phyloP scores from a whole-genome alignment of 2,888 invertebrate species.

The Lochmaea crataegi region DNA sequence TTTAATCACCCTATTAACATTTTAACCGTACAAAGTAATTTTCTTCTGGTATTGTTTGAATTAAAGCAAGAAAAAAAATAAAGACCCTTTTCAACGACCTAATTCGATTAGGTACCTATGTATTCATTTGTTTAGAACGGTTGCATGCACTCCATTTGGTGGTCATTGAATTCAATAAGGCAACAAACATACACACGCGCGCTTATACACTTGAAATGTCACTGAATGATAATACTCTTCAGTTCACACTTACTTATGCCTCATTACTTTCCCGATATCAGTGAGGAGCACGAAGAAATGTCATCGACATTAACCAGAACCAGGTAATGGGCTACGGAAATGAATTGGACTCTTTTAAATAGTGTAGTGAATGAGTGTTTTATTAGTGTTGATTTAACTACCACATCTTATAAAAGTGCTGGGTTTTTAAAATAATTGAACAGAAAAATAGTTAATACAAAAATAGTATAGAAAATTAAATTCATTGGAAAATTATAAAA shows the following conservation, averaged over 20 bases:
- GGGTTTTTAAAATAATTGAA: too few relatives aligned
- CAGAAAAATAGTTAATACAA: too few relatives aligned
- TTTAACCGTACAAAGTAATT: neutral
- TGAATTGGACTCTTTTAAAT: neutral
- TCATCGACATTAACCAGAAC: neutral
- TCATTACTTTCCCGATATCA: conserved; percentile 39
- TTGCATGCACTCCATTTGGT: conserved; percentile 63
- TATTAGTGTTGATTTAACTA: neutral
- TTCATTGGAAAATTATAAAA: too few relatives aligned
- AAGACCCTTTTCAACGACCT: conserved; percentile 30
- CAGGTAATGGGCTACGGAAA: neutral
- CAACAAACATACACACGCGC: conserved; percentile 33
- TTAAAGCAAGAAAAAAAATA: conserved; percentile 1
- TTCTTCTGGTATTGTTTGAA: neutral
- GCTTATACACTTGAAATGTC: conserved; percentile 47
- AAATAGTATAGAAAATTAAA: too few relatives aligned
- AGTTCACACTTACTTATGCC: conserved; percentile 52
- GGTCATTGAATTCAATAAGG: conserved; percentile 61
- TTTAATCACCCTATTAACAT: too few relatives aligned
- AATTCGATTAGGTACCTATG: conserved; percentile 61
- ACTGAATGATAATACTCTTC: conserved; percentile 52
- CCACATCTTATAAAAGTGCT: neutral
- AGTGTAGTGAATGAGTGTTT: neutral
- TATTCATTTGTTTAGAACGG: conserved; percentile 63
- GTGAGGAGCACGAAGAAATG: neutral